phyloP scores from a whole-genome alignment of 2,113 vertebrate genomes.

The Thamnophis sirtalis region DNA sequence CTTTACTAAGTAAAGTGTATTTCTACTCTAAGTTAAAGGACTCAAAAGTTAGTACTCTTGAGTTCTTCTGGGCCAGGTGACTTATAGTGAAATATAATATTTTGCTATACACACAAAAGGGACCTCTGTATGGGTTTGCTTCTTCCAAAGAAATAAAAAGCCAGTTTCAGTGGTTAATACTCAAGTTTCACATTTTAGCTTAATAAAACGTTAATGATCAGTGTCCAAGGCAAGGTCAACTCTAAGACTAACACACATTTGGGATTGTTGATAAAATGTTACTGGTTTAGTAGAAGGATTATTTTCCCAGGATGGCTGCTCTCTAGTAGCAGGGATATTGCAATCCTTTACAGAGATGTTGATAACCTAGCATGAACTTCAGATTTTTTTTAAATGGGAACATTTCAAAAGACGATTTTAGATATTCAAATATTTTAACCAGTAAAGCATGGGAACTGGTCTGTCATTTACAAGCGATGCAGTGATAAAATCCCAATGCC shows the following conservation, averaged over 20 bases:
- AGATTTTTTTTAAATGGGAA: neutral
- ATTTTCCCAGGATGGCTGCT: constrained; percentile 36
- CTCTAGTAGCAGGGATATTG: constrained; percentile 6
- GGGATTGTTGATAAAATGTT: constrained; percentile 4
- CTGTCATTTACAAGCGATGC: neutral
- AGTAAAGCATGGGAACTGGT: neutral
- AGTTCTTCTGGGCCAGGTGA: neutral
- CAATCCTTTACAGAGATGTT: constrained; percentile 18
- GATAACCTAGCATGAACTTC: constrained; percentile 9
- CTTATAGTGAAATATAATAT: neutral
- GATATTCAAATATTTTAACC: constrained; percentile 28
- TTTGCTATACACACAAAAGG: neutral
- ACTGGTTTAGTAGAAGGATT: constrained; percentile 3
- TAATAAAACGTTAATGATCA: constrained; percentile 15
- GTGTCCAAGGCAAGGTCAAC: constrained; percentile 23
- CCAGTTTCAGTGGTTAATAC: constrained; percentile 18
- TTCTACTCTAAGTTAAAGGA: neutral
- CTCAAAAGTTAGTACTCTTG: neutral
- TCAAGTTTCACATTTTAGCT: constrained; percentile 17
- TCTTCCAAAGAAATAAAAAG: constrained; percentile 21
- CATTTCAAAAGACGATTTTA: neutral
- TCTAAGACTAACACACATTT: constrained; percentile 5
- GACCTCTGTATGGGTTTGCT: neutral
- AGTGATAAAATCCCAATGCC: neutral
- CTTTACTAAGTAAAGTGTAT: neutral